Evolutionary conservation across 2,888 invertebrate species (phyloP).

Genomic region (Crepidodera aurea): DNA sequence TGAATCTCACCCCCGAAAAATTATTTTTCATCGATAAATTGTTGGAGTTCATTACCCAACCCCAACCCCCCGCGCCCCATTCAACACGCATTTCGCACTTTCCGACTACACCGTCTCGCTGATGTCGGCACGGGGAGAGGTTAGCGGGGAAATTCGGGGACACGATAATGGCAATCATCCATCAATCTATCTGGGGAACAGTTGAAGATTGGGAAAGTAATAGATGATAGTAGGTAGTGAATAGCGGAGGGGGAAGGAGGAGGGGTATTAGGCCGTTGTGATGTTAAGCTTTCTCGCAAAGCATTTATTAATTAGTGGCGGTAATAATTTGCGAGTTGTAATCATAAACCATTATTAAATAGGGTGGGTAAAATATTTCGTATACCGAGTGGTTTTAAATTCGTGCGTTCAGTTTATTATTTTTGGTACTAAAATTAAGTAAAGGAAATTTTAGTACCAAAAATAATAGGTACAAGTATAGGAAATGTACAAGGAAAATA

Average conservation of each 20-base stretch:
- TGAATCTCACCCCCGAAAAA: background rate
- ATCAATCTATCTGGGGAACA: constrained; percentile 20
- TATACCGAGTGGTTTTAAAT: too few species aligned
- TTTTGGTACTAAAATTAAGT: too few species aligned
- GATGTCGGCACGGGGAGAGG: background rate
- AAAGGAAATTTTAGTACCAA: too few species aligned
- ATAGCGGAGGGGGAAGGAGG: background rate
- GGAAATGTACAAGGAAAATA: too few species aligned
- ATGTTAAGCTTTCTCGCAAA: background rate
- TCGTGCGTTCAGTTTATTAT: too few species aligned
- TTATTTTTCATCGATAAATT: constrained; percentile 9
- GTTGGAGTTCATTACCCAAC: constrained; percentile 6
- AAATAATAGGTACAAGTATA: too few species aligned
- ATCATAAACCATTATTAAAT: too few species aligned
- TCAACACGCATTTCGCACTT: background rate
- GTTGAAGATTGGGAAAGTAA: constrained; percentile 22
- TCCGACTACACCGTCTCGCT: background rate
- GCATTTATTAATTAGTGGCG: background rate
- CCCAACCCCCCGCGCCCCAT: background rate
- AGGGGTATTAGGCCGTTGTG: background rate
- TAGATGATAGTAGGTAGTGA: background rate
- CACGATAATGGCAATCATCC: constrained; percentile 21
- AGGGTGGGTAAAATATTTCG: too few species aligned
- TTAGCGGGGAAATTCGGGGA: background rate
- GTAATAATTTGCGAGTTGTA: too few species aligned